Base-by-base conservation (phyloP, 2,797 vertebrate genomes). In the Amblyraja radiata region DNA sequence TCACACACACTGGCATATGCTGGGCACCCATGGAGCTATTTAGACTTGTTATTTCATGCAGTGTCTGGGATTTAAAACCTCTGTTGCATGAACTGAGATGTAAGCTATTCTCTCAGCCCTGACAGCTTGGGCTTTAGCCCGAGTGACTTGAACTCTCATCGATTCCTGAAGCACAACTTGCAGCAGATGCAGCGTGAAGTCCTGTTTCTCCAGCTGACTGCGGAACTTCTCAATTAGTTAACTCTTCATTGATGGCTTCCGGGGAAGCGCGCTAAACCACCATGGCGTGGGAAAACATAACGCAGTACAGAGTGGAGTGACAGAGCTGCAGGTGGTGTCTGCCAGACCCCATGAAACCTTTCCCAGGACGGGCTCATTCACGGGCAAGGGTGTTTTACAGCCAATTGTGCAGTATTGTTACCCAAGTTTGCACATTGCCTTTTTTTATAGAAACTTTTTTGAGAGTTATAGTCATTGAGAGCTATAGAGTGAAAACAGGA, bases 91-190 rank as follows among this genome's bases (percentile, higher is more conserved):
- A 28, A 84, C 81, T 16, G 10, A 84, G n/a, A 88, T 18, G 84
- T 65, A 2, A 68, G 21, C 14, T 68, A 36, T 8, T 36, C 61
- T 68, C 84, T 2, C 14, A 88, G 84, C 25, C 61, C 28, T 21
- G 0, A 32, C 28, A 68, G 63, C n/a, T 36, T 18, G 61, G n/a
- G 61, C 18, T 6, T 68, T 88, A 36, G 63, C 63, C 18, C 39
- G 16, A n/a, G n/a, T 68, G n/a, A 88, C n/a, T 86, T 86, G 84
- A 68, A 23, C 84, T 68, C n/a, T 88, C 84, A 68, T 88, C n/a
- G 21, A 88, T 68, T 88, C 84, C 68, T 68, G 21, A 68, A 68
- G 39, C 28, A 68, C 63, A 68, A 32, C 32, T 68, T 36, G 61
- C n/a, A 88, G n/a, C 84, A 88, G 84, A 61, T 88, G 84, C 65